Conservation (phyloP, 2,113 vertebrate genomes). For the Hippoglossus stenolepis region DNA sequence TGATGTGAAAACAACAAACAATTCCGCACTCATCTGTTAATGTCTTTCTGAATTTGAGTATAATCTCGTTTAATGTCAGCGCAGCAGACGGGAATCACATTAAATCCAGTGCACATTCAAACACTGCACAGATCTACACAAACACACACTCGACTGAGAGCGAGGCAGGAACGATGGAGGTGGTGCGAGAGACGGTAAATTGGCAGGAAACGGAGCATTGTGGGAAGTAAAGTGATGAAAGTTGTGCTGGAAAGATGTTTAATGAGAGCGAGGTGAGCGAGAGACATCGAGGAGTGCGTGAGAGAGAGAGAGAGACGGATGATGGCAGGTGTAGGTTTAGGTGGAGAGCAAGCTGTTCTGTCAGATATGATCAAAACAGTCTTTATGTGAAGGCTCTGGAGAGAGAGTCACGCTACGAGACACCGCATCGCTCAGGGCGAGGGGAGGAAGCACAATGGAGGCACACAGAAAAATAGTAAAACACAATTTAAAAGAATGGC, state of each 20-base stretch:
- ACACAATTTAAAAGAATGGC: conserved; percentile 10
- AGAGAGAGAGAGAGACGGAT: conserved; percentile 10
- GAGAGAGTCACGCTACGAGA: conserved; percentile 3
- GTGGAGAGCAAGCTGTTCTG: conserved; percentile 25
- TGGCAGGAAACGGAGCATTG: neutral
- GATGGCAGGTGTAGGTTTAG: conserved; percentile 1
- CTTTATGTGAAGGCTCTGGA: conserved; percentile 30
- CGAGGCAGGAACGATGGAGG: neutral
- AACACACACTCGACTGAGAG: too few relatives aligned
- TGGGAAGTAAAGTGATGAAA: conserved; percentile 19
- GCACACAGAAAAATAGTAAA: conserved; percentile 22
- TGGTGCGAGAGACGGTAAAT: neutral
- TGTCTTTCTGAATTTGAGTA: conserved; percentile 3
- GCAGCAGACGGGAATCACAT: neutral
- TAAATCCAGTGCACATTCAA: neutral
- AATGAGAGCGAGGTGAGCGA: conserved; percentile 38
- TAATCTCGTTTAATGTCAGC: neutral
- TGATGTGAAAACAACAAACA: conserved; percentile 6
- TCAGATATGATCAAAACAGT: conserved; percentile 59
- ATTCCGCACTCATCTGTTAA: neutral
- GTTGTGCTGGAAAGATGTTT: conserved; percentile 1
- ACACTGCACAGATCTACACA: neutral
- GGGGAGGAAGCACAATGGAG: conserved; percentile 17
- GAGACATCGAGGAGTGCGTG: conserved; percentile 7
- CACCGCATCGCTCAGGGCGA: neutral